Base-by-base conservation (phyloP, 2,797 vertebrate genomes). In the Hippocampus kuda region DNA sequence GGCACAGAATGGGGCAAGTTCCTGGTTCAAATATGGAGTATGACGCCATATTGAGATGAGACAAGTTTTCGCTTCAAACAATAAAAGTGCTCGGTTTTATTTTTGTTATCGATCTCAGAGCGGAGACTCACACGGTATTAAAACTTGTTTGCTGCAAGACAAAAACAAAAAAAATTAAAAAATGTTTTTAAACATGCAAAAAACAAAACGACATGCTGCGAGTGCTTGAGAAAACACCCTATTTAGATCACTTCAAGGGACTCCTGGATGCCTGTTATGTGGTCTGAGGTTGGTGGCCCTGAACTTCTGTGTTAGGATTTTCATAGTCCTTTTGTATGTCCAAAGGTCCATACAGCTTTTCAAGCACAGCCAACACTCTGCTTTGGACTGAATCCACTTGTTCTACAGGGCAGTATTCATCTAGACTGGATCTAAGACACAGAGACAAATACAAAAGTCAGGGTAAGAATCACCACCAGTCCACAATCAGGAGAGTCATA, bases 361-460 rank as follows among this genome's bases (percentile, higher is more conserved):
- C 84, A 0, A 98, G 85, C 12, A 92, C 66, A 38, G 1, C 59
- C 54, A 98, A 84, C 56, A 96, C 88, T 75, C 88, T 88, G 73
- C 88, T 90, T 82, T 99, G 95, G 79, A 99, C 93, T 7, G 79
- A 82, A 46, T 95, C 90, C 78, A 97, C 96, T 87, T 98, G 96
- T 68, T 94, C 92, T 22, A 89, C 79, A 44, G 96, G 96, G 74
- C 96, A 99, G 78, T 99, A 99, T 44, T 98, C 96, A 88, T 98
- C 96, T 49, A 96, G 86, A 89, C 95, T 98, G 66, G 96, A 99
- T 78, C 96, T 99, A 86, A n/a, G 85, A 75, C 56, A 81, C 42
- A 79, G 49, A 12, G 18, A 61, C 6, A 61, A 61, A 61, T 22
- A 38, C 59, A 61, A 7, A 80, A 66, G 64, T 13, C 46, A 49